Evolutionary conservation across 2,888 invertebrate species (phyloP).

Genomic region (Caenorhabditis sp.): DNA sequence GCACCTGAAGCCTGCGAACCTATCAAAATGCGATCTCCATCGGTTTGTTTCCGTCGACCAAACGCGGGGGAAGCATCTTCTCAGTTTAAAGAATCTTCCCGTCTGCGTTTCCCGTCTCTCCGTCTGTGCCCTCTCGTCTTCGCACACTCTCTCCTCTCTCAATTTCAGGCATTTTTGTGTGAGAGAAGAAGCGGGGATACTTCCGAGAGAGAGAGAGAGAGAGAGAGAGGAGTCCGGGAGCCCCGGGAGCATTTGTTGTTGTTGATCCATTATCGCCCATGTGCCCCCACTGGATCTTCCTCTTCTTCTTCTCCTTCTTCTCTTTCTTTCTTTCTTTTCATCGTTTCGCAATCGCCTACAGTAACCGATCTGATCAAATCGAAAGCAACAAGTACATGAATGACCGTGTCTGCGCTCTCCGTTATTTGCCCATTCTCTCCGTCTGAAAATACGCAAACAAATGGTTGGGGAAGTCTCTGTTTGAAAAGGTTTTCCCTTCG

Average conservation of each 20-base stretch:
- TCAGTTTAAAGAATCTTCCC: slow-evolving; percentile 47
- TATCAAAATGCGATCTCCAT: background rate
- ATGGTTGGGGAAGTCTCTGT: background rate
- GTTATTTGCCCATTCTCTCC: background rate
- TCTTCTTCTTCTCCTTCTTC: slow-evolving; percentile 1
- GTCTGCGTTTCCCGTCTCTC: slow-evolving; percentile 27
- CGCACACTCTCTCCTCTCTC: slow-evolving; percentile 21
- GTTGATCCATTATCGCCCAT: slow-evolving; percentile 52
- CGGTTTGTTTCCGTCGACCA: slow-evolving; percentile 22
- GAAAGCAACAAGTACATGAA: slow-evolving; percentile 16
- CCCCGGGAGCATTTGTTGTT: slow-evolving; percentile 47
- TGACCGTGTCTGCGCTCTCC: slow-evolving; percentile 11
- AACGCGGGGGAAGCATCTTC: slow-evolving; percentile 47
- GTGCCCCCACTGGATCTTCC: slow-evolving; percentile 5
- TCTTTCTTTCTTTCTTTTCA: too few species aligned
- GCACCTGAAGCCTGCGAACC: slow-evolving; percentile 14
- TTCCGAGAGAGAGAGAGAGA: slow-evolving; percentile 1
- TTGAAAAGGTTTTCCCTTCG: slow-evolving; percentile 14
- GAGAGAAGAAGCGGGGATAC: background rate
- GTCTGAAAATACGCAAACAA: slow-evolving; percentile 8
- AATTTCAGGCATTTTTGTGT: slow-evolving; percentile 48
- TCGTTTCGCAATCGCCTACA: background rate
- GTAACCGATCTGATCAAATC: slow-evolving; percentile 1
- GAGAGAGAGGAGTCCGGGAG: slow-evolving; percentile 1
- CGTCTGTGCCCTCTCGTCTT: slow-evolving; percentile 7